These are phyloP conservation scores for Cavia aperea DNA, from an alignment of 2,113 vertebrate species.

Conservation along the genomic window DNA sequence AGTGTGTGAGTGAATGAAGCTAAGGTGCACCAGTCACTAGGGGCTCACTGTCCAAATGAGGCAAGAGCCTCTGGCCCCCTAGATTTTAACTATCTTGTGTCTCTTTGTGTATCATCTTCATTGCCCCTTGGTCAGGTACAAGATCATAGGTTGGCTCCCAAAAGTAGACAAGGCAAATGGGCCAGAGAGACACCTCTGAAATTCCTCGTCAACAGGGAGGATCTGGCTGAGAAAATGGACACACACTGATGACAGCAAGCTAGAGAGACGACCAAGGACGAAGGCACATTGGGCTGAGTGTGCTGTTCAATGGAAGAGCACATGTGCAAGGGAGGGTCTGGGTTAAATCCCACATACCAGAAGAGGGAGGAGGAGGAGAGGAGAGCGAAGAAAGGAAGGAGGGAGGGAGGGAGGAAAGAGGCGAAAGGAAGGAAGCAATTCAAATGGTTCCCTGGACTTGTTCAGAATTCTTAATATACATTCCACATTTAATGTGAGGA, in stretches of 20 bases:
- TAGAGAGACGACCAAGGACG: not conserved
- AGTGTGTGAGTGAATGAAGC: not conserved
- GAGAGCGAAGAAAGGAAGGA: not conserved
- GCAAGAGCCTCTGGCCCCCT: not conserved
- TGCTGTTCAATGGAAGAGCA: not conserved
- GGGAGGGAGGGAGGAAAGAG: not conserved
- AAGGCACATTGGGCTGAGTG: not conserved
- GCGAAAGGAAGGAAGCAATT: not conserved
- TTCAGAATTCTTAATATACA: slow-evolving; percentile 5
- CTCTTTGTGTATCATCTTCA: not conserved
- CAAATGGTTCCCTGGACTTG: not conserved
- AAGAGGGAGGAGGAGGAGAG: not conserved
- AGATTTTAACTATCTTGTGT: not conserved
- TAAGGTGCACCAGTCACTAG: not conserved
- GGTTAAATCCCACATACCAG: not conserved
- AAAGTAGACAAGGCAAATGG: not conserved
- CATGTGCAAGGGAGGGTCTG: not conserved
- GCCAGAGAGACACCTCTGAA: not conserved
- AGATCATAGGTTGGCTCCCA: not conserved
- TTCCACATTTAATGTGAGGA: no score
- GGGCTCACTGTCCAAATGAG: not conserved
- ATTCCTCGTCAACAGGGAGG: not conserved
- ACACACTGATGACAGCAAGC: not conserved
- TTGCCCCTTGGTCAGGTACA: not conserved
- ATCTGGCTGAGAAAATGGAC: not conserved